These are phyloP conservation scores for Parnassius apollo DNA, from an alignment of 2,888 invertebrate species.

Conservation along the genomic window DNA sequence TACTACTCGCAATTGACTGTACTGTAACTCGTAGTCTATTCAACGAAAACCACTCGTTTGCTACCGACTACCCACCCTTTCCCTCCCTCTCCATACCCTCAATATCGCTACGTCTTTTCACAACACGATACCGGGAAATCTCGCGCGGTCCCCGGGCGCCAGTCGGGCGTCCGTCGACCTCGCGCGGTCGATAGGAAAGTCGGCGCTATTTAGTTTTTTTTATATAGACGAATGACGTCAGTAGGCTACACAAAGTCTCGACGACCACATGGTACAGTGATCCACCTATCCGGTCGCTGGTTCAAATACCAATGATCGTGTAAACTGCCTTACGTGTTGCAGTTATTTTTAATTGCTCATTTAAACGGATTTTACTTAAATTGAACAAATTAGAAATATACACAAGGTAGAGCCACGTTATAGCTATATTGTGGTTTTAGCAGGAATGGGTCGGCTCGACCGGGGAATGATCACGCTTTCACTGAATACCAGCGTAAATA, in stretches of 20 bases:
- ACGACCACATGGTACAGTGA: too few relatives aligned
- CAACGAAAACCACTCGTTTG: not conserved
- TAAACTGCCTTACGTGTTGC: too few relatives aligned
- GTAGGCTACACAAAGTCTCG: not conserved
- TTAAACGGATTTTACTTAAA: too few relatives aligned
- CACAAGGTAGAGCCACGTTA: too few relatives aligned
- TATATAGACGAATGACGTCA: conserved; percentile 5
- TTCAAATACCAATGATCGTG: too few relatives aligned
- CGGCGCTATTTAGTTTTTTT: not conserved
- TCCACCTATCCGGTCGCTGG: too few relatives aligned
- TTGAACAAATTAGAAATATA: too few relatives aligned
- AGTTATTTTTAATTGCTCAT: too few relatives aligned
- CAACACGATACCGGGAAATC: not conserved
- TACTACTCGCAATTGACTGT: not conserved
- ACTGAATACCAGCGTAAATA: too few relatives aligned
- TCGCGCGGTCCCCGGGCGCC: conserved; percentile 1
- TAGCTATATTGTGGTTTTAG: too few relatives aligned
- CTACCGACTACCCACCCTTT: not conserved
- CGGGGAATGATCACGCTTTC: too few relatives aligned
- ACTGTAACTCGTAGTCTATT: not conserved
- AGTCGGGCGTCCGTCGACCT: conserved; percentile 5
- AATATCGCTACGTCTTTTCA: not conserved
- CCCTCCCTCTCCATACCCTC: not conserved
- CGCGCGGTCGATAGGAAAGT: not conserved
- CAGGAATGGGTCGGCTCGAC: too few relatives aligned